Percentiles rank a stretch among this genome's conserved stretches.
Evolutionary conservation across 2,888 invertebrate genomes (phyloP).

Genomic region (Melanotus villosus): DNA sequence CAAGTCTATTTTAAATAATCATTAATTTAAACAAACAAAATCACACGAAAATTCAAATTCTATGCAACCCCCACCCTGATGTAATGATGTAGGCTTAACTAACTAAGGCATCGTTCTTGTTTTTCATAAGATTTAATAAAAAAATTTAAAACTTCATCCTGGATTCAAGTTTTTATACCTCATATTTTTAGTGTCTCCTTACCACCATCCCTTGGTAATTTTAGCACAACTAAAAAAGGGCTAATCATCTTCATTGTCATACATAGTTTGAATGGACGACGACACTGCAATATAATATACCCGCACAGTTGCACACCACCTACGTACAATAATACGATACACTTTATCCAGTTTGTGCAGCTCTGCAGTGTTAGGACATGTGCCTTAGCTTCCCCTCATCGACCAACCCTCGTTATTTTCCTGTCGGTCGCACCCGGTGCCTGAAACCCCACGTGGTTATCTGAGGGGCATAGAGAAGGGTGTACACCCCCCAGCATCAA

Average conservation of each 20-base stretch:
- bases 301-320: neutral
- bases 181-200: too few relatives aligned
- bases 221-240: neutral
- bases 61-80: too few relatives aligned
- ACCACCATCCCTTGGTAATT: too few relatives aligned
- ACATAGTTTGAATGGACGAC: neutral
- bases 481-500: conserved; percentile 49
- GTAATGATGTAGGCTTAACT: too few relatives aligned
- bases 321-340: conserved; percentile 3
- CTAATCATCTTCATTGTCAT: neutral
- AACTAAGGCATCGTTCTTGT: too few relatives aligned
- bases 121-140: too few relatives aligned
- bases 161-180: too few relatives aligned
- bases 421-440: conserved; percentile 67
- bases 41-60: too few relatives aligned
- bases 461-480: conserved; percentile 48
- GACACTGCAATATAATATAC: neutral
- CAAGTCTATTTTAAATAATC: too few relatives aligned
- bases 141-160: too few relatives aligned
- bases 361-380: conserved; percentile 29
- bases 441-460: conserved; percentile 57
- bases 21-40: too few relatives aligned
- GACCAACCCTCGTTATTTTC: conserved; percentile 64
- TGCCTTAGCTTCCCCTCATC: conserved; percentile 40
- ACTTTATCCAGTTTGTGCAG: conserved; percentile 19